These are phyloP conservation scores for Ichneumoninae sp. DNA, from an alignment of 2,888 invertebrate species.

Conservation along the genomic window DNA sequence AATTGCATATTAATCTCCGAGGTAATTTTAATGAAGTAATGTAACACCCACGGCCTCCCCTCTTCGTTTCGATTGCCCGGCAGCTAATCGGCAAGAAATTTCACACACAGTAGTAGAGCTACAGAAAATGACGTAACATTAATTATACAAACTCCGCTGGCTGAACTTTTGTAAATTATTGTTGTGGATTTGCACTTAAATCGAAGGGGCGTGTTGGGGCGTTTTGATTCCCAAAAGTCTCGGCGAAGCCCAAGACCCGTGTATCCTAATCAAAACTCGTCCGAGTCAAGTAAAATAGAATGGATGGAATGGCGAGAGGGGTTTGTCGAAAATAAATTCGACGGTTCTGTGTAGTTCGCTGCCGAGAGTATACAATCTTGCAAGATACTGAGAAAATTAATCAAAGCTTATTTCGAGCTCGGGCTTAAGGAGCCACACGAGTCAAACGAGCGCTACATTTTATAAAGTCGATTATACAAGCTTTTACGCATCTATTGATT, in stretches of 20 bases:
- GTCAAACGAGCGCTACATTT: no score
- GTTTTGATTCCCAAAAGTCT: neutral
- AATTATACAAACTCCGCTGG: constrained; percentile 9
- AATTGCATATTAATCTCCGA: constrained; percentile 39
- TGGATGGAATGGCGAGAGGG: neutral
- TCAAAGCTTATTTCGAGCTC: neutral
- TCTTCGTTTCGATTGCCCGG: neutral
- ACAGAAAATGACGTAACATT: neutral
- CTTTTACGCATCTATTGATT: no score
- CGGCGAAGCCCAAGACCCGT: neutral
- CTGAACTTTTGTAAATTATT: constrained; percentile 1
- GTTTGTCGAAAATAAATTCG: constrained; percentile 13
- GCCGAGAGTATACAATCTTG: neutral
- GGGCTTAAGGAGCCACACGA: neutral
- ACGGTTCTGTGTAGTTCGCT: neutral
- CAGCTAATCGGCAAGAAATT: neutral
- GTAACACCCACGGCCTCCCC: neutral
- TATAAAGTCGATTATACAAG: no score
- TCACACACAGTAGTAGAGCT: neutral
- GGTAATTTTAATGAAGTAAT: constrained; percentile 12
- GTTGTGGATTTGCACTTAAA: constrained; percentile 49
- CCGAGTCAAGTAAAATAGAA: constrained; percentile 1
- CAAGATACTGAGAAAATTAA: neutral
- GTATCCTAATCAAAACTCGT: constrained; percentile 22
- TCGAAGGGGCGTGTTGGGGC: constrained; percentile 20